Conservation (phyloP, 2,797 vertebrate species). For the Decapterus maruadsi region DNA sequence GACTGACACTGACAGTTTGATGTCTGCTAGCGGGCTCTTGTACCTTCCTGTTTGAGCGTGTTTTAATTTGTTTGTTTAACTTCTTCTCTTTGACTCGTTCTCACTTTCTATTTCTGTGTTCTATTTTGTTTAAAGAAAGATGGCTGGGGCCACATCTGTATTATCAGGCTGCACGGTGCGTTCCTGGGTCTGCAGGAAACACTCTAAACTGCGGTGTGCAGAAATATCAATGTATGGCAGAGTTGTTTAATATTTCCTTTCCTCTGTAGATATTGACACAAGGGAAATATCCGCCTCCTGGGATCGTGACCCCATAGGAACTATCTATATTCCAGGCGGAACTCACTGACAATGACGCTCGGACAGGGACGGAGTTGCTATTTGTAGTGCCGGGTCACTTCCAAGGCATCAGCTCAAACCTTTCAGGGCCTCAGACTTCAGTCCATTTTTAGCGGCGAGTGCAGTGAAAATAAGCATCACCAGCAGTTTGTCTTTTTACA, state of each 20-base stretch:
- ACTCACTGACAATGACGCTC: slow-evolving; percentile 85
- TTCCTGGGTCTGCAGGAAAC: slow-evolving; percentile 73
- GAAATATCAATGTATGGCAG: slow-evolving; percentile 67
- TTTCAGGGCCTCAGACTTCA: slow-evolving; percentile 78
- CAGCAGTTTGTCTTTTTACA: slow-evolving; percentile 84
- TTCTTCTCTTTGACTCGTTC: slow-evolving; percentile 33
- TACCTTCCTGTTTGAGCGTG: slow-evolving; percentile 60
- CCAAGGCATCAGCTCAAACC: slow-evolving; percentile 78
- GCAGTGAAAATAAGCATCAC: slow-evolving; percentile 89
- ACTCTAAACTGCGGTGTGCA: slow-evolving; percentile 46
- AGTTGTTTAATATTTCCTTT: slow-evolving; percentile 83
- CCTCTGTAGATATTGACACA: slow-evolving; percentile 81
- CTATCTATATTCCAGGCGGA: slow-evolving; percentile 81
- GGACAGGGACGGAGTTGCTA: slow-evolving; percentile 73
- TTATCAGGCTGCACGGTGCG: slow-evolving; percentile 29
- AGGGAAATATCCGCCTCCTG: slow-evolving; percentile 80
- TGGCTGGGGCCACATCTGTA: slow-evolving; percentile 40
- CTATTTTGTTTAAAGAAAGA: slow-evolving; percentile 56
- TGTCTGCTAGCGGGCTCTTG: slow-evolving; percentile 50
- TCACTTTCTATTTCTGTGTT: slow-evolving; percentile 49
- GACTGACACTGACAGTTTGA: slow-evolving; percentile 79
- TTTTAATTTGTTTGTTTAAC: slow-evolving; percentile 58
- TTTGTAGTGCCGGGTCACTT: slow-evolving; percentile 87
- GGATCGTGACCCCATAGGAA: slow-evolving; percentile 81
- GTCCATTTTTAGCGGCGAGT: slow-evolving; percentile 89